Evolutionary conservation across 2,113 vertebrate species (phyloP).

Genomic region (Nipponia nippon): DNA sequence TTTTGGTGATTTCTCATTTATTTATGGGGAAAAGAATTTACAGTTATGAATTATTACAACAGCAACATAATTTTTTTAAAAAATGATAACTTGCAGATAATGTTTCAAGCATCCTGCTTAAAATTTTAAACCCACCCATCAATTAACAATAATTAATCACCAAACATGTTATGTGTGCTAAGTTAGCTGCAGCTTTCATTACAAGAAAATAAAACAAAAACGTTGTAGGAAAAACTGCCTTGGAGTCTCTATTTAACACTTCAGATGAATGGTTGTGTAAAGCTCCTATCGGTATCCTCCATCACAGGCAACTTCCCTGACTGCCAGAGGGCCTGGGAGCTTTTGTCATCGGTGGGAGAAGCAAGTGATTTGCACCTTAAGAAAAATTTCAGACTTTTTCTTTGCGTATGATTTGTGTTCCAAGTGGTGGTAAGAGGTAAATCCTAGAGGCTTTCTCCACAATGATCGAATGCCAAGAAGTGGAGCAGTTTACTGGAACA

Average conservation of each 20-base stretch:
- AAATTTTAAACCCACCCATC: not conserved
- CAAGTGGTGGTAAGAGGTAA: constrained; percentile 15
- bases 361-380: not conserved
- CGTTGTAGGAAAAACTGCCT: not conserved
- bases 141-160: not conserved
- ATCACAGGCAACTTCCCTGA: not conserved
- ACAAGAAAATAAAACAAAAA: not conserved
- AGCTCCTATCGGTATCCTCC: not conserved
- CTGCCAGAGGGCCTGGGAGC: not conserved
- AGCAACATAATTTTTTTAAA: not conserved
- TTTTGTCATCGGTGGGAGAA: not conserved
- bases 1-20: not conserved
- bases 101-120: not conserved
- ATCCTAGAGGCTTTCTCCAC: constrained; percentile 18
- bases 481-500: constrained; percentile 35
- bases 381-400: not conserved
- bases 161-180: not conserved
- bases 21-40: not conserved
- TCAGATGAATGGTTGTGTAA: not conserved
- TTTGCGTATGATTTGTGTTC: not conserved
- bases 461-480: not conserved
- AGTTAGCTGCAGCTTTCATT: not conserved
- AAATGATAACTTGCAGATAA: not conserved
- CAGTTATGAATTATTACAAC: accelerated
- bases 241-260: not conserved